These are phyloP conservation scores for Caenorhabditis virilis DNA, from an alignment of 2,888 invertebrate genomes.

Conservation along the genomic window DNA sequence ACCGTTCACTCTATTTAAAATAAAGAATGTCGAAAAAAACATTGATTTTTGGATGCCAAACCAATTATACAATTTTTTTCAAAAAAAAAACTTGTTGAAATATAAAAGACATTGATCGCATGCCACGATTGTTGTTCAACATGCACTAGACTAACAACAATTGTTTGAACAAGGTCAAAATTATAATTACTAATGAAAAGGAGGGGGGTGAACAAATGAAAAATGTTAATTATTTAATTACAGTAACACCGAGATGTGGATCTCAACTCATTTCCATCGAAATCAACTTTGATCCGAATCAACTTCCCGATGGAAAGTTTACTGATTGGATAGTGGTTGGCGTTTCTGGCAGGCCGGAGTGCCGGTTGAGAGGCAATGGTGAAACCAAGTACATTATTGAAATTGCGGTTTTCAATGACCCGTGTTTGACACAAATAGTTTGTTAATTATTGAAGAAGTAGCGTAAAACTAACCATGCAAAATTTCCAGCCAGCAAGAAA, in stretches of 20 bases:
- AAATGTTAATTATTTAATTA: too few species aligned
- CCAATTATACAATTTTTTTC: too few species aligned
- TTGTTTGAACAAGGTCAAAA: background rate
- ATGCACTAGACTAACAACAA: too few species aligned
- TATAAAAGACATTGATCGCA: too few species aligned
- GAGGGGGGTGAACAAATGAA: too few species aligned
- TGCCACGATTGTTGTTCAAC: too few species aligned
- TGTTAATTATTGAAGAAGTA: background rate
- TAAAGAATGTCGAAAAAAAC: too few species aligned
- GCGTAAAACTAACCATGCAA: background rate
- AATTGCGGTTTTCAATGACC: conserved; percentile 66
- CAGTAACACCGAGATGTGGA: conserved; percentile 62
- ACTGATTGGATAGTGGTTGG: conserved; percentile 65
- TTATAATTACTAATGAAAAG: background rate
- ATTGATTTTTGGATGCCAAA: too few species aligned
- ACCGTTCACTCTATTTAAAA: too few species aligned
- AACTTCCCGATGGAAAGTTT: conserved; percentile 57
- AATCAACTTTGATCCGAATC: conserved; percentile 56
- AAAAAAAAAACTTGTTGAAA: too few species aligned
- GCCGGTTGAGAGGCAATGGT: conserved; percentile 65
- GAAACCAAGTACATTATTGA: conserved; percentile 65
- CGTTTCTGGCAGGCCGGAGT: conserved; percentile 61
- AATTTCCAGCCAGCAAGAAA: conserved; percentile 56
- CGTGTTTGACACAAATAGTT: conserved; percentile 64
- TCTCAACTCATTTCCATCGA: conserved; percentile 60